phyloP scores from a whole-genome alignment of 2,113 vertebrate genomes.

The Phaethornis superciliosus region DNA sequence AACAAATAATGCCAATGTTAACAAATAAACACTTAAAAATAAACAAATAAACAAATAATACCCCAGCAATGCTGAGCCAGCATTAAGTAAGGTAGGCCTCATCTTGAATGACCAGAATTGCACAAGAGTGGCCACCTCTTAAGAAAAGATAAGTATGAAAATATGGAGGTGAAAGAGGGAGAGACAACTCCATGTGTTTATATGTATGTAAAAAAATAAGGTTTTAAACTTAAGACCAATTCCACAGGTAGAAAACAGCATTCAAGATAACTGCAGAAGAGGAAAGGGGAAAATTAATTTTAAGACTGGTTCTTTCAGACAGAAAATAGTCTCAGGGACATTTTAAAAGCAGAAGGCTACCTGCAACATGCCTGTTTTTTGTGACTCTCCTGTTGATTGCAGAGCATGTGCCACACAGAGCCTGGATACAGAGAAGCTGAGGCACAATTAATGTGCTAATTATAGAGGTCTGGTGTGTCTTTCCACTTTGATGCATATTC shows the following conservation, averaged over 20 bases:
- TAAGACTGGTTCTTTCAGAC: not conserved
- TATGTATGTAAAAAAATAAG: not conserved
- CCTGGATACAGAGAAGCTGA: not conserved
- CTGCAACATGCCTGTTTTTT: fast-evolving
- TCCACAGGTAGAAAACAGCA: not conserved
- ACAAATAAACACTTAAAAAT: too few relatives aligned
- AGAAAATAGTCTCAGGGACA: not conserved
- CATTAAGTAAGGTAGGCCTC: not conserved
- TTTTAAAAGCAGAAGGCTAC: not conserved
- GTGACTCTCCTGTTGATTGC: not conserved
- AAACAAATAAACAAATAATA: not conserved
- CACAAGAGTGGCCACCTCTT: not conserved
- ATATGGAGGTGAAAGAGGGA: not conserved
- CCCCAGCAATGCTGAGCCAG: not conserved
- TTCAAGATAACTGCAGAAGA: not conserved
- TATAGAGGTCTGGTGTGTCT: not conserved
- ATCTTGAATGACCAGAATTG: not conserved
- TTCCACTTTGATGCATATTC: conserved; percentile 26
- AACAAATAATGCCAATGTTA: not conserved
- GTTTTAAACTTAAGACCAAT: not conserved
- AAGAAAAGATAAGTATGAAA: not conserved
- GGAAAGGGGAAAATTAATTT: not conserved
- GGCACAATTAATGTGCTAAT: not conserved
- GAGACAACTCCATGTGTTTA: not conserved
- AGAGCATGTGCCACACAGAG: not conserved